phyloP scores from a whole-genome alignment of 2,888 invertebrate species.

The Xestia ashworthii region DNA sequence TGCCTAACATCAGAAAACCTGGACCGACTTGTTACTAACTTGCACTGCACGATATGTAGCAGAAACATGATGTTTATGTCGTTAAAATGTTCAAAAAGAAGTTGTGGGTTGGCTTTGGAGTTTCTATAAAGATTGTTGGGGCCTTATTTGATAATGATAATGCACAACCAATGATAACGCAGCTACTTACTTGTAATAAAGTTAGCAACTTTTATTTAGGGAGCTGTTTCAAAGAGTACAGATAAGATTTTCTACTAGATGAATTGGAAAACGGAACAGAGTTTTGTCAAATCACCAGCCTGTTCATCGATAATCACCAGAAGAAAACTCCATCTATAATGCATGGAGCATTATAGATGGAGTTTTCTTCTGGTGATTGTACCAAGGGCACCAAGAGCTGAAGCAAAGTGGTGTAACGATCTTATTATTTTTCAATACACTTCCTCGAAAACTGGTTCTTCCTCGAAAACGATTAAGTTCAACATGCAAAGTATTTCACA shows the following conservation, averaged over 20 bases:
- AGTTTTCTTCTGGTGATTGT: too few species aligned
- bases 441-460: too few species aligned
- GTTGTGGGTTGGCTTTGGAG: not conserved
- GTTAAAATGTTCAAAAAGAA: not conserved
- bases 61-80: not conserved
- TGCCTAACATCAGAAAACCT: constrained; percentile 32
- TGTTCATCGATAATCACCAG: not conserved
- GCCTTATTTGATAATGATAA: not conserved
- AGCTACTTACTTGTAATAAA: not conserved
- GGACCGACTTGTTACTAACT: constrained; percentile 28
- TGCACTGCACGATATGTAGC: not conserved
- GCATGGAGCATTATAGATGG: too few species aligned
- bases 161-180: not conserved
- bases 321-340: not conserved
- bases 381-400: not conserved
- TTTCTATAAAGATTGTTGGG: not conserved
- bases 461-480: too few species aligned
- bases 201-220: not conserved
- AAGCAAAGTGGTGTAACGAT: not conserved
- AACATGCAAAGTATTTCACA: too few species aligned
- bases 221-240: not conserved
- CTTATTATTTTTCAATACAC: constrained; percentile 3
- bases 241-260: not conserved
- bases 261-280: not conserved
- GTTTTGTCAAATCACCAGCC: not conserved